Evolutionary conservation across 2,797 vertebrate species (phyloP).

Genomic region (Centroberyx gerrardi): DNA sequence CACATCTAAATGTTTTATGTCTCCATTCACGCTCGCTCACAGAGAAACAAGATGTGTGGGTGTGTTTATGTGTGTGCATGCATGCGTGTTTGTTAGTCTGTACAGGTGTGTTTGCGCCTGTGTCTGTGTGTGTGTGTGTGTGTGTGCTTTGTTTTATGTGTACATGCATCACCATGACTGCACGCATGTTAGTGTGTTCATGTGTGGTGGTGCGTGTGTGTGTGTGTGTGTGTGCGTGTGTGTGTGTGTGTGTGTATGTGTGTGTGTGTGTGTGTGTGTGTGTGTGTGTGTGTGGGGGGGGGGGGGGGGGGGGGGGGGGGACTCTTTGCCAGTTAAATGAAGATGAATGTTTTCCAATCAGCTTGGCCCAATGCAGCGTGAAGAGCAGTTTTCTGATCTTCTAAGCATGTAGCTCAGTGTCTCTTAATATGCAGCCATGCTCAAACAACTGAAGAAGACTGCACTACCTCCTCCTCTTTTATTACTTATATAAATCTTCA

Average conservation of each 20-base stretch:
- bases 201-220: slow-evolving; percentile 7
- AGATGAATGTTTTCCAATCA: slow-evolving; percentile 80
- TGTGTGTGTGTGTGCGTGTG: slow-evolving; percentile 5
- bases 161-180: slow-evolving; percentile 37
- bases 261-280: no score
- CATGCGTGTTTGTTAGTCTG: neutral
- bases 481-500: slow-evolving; percentile 32
- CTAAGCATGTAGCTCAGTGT: slow-evolving; percentile 51
- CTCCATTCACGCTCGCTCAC: slow-evolving; percentile 5
- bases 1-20: slow-evolving; percentile 34
- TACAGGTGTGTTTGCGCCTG: neutral
- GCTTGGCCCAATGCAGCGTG: slow-evolving; percentile 65
- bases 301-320: neutral
- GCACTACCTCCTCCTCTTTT: slow-evolving; percentile 4
- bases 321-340: slow-evolving; percentile 76
- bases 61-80: neutral
- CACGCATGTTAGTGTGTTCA: neutral
- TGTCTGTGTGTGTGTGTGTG: neutral
- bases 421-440: slow-evolving; percentile 47
- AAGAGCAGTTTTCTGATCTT: slow-evolving; percentile 67
- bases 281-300: slow-evolving; percentile 10
- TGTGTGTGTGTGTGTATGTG: neutral
- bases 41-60: slow-evolving; percentile 6
- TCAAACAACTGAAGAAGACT: slow-evolving; percentile 30
- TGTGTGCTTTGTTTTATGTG: slow-evolving; percentile 23